Conservation (phyloP, 2,888 invertebrate species). For the Mythimna ferrago region DNA sequence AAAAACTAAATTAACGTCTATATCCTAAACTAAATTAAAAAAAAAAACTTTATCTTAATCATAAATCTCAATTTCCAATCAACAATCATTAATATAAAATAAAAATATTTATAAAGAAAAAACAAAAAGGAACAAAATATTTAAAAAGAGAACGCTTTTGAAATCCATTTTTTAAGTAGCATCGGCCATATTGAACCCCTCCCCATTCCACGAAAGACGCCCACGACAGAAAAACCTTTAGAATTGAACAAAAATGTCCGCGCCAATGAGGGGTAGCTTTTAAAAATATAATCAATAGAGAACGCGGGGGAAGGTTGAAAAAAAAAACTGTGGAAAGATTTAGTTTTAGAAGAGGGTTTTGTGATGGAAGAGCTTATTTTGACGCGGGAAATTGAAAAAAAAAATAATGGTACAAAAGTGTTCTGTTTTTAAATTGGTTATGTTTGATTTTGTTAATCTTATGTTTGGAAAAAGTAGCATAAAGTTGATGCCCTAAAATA, state of each 20-base stretch:
- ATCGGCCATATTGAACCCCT: constrained; percentile 76
- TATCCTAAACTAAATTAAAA: not conserved
- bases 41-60: not conserved
- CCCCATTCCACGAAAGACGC: constrained; percentile 78
- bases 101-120: too few relatives aligned
- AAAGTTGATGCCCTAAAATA: too few relatives aligned
- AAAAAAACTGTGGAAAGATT: constrained; percentile 58
- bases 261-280: constrained; percentile 79
- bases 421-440: not conserved
- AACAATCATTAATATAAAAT: not conserved
- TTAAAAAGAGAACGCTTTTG: constrained; percentile 28
- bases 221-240: constrained; percentile 88
- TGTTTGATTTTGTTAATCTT: not conserved
- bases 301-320: constrained; percentile 70
- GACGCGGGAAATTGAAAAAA: not conserved
- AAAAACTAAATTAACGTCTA: too few relatives aligned
- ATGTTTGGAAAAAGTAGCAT: not conserved
- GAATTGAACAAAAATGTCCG: constrained; percentile 86
- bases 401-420: not conserved
- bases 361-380: constrained; percentile 19
- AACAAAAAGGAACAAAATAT: not conserved
- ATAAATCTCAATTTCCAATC: not conserved
- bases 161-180: constrained; percentile 77
- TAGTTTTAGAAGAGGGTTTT: constrained; percentile 24
- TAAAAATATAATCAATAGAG: constrained; percentile 84